Conservation (phyloP, 1,140 invertebrate species). For the Oncopeltus fasciatus region DNA sequence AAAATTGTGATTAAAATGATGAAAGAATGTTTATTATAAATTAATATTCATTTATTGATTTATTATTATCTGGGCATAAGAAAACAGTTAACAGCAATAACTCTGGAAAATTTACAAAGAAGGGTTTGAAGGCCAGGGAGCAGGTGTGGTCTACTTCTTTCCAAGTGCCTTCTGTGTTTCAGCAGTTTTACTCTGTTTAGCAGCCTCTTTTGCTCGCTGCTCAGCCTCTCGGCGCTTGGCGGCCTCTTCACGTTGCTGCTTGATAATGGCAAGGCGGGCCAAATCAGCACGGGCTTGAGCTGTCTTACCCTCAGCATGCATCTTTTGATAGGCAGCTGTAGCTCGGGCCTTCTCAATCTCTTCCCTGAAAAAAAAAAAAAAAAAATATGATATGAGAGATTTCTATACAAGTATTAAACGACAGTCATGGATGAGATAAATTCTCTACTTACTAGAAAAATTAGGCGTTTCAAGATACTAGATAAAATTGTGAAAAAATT, state of each 20-base stretch:
- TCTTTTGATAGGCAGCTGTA: conserved; percentile 72
- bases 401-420: too few relatives aligned
- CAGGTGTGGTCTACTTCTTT: conserved; percentile 29
- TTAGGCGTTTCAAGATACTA: too few relatives aligned
- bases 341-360: conserved; percentile 83
- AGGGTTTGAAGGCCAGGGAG: too few relatives aligned
- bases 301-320: conserved; percentile 88
- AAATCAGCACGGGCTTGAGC: conserved; percentile 88
- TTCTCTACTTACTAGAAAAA: too few relatives aligned
- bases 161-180: conserved; percentile 41
- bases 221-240: conserved; percentile 78
- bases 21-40: too few relatives aligned
- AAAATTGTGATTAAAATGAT: too few relatives aligned
- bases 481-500: background rate
- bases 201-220: conserved; percentile 47
- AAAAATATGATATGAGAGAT: background rate
- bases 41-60: too few relatives aligned
- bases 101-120: too few relatives aligned
- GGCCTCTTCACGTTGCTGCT: conserved; percentile 86
- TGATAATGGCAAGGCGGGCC: conserved; percentile 75
- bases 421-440: too few relatives aligned
- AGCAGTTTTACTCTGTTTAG: conserved; percentile 37
- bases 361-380: conserved; percentile 44
- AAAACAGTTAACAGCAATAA: too few relatives aligned
- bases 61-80: too few relatives aligned